Base-by-base conservation (phyloP, 2,888 invertebrate species). In the Cactoblastis cactorum region DNA sequence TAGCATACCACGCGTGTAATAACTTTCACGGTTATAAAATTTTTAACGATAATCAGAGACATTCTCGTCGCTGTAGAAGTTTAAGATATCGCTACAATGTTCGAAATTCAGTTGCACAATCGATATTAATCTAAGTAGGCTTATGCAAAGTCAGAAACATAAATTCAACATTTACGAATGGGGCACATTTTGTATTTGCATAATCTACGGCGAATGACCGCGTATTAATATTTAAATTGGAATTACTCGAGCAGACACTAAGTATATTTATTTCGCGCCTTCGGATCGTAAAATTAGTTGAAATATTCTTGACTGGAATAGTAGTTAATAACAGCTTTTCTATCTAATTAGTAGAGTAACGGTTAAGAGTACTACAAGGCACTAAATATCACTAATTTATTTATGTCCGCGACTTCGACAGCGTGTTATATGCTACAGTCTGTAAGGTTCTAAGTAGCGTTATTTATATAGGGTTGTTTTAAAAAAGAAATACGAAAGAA, bases 21-120 rank as follows among this genome's bases (percentile, higher is more conserved):
- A 73, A 78, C 74, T 66, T 71, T 73, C 67, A 67, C 59, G 77
- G 69, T 73, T 77, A 70, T 84, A 81, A 84, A 83, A 78, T 63
- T 62, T 62, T 83, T 85, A 79, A 85, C 75, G 83, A 81, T 63
- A 56, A 51, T 66, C 61, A 67, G 69, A 70, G 74, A 73, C 69
- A 73, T 75, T 72, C 71, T 69, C 60, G 65, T 58, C 65, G 65
- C 67, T 72, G 74, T 73, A 57, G 57, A 60, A 59, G 58, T 69
- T 72, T 67, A 62, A 67, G 61, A 68, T 76, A 69, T 70, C 66
- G 72, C 62, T 67, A 63, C 65, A 65, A 34, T 34, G 22, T 18
- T 68, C 60, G 54, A 49, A 54, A 52, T 49, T 38, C 38, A 46
- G 39, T 53, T 53, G 49, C 49, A 47, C 47, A 39, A 39, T 53